These are phyloP conservation scores for Cossypha polioptera DNA, from an alignment of 2,797 vertebrate genomes.

Conservation along the genomic window DNA sequence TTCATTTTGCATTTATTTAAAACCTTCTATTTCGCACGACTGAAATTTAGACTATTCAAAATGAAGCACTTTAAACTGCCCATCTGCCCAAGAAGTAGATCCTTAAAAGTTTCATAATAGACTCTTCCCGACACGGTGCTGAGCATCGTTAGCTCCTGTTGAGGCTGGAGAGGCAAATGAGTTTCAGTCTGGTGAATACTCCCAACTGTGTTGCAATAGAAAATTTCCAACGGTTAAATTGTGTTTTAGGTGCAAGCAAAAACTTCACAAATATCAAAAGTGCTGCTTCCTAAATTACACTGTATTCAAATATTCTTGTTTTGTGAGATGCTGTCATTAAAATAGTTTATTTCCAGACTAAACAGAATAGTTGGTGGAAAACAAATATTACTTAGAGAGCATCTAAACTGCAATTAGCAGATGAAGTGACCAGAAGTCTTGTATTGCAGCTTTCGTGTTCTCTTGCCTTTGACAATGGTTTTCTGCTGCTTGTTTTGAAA, in stretches of 20 bases:
- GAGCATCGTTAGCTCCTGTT: neutral
- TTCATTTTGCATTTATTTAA: neutral
- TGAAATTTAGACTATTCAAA: neutral
- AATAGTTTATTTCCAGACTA: neutral
- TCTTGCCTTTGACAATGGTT: neutral
- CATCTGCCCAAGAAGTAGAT: neutral
- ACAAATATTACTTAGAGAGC: neutral
- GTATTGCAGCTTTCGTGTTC: neutral
- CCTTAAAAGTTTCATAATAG: neutral
- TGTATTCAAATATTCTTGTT: neutral
- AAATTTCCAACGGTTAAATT: neutral
- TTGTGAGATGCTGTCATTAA: neutral
- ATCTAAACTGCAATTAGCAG: neutral
- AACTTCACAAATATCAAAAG: neutral
- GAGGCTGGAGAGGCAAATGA: neutral
- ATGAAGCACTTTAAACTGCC: neutral
- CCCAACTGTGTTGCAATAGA: neutral
- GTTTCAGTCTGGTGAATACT: neutral
- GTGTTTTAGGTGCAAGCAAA: neutral
- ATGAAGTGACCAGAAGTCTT: neutral
- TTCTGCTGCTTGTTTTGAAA: slow-evolving; percentile 43
- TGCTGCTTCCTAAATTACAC: neutral
- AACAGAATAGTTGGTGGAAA: neutral
- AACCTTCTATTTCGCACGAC: neutral
- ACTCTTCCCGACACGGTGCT: neutral